Evolutionary conservation across 2,797 vertebrate genomes (phyloP).

Genomic region (Pipistrellus pygmaeus): DNA sequence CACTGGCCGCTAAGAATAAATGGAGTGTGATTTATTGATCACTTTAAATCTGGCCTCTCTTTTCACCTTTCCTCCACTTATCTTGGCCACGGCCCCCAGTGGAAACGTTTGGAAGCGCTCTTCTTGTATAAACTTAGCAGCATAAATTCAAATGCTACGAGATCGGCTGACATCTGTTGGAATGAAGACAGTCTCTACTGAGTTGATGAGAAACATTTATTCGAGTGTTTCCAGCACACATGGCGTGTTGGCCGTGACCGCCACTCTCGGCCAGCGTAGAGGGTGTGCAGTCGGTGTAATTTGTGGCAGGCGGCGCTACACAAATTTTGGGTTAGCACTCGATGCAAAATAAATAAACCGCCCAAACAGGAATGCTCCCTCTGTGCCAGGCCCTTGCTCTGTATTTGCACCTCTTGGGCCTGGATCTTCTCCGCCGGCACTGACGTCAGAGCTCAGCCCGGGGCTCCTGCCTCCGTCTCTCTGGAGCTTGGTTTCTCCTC

Average conservation of each 20-base stretch:
- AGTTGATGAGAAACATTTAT: conserved; percentile 69
- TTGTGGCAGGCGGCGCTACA: conserved; percentile 14
- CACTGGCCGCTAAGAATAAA: neutral
- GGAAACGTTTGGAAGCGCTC: neutral
- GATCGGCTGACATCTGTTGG: conserved; percentile 47
- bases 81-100: neutral
- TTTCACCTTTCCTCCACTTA: neutral
- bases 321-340: conserved; percentile 12
- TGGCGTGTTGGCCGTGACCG: conserved; percentile 58
- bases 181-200: conserved; percentile 41
- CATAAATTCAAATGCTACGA: conserved; percentile 17
- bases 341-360: conserved; percentile 44
- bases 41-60: neutral
- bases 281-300: conserved; percentile 35
- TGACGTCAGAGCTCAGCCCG: neutral
- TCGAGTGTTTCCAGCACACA: conserved; percentile 64
- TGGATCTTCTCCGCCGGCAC: neutral
- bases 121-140: conserved; percentile 44
- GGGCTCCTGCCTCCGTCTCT: neutral
- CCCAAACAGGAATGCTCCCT: neutral
- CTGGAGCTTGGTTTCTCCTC: neutral
- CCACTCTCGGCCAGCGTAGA: neutral
- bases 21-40: neutral
- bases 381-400: neutral
- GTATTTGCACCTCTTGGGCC: neutral